Evolutionary conservation across 2,113 vertebrate species (phyloP), one percentile per base, ranked within the genome.

Genomic region (Cromileptes altivelis): DNA sequence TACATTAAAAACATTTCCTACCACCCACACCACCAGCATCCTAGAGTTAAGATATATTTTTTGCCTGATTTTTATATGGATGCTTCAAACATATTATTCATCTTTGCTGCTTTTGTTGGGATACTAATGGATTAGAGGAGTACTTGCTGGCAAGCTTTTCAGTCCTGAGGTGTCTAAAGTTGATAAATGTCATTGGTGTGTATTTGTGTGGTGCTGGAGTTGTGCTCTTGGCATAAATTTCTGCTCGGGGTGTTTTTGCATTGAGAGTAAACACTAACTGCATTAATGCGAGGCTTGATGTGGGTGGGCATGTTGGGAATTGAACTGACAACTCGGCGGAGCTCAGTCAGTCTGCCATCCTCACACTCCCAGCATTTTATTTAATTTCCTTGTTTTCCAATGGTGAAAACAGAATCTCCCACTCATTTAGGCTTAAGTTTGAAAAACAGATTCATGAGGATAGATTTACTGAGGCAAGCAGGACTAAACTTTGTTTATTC

Each of bases 221-320:
- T 21, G 27, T 49, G 85, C 60, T 83, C 64, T 57, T 84, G 84
- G 81, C 81, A 85, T 61, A 71, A 57, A 52, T 12, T 37, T 77
- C 30, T 14, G 60, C 72, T 74, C 72, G 1, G 78, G 47, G 81
- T 71, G 61, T 85, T 79, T 52, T 85, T 89, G 84, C 81, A 69
- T 85, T 68, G 62, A 71, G 85, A 78, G 69, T 85, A 80, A 91
- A 88, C 82, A 78, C 70, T 65, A 71, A 63, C 68, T 64, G 42
- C 75, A 86, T 90, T 85, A 79, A 81, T 85, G 76, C 30, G 15
- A 65, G 55, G 53, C 81, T 79, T 30, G 63, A 68, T 80, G 87
- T 92, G 88, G 88, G 89, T 30, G 85, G 86, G 77, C 71, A 63
- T 42, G 77, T 75, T 73, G 80, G 85, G 89, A 88, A 77, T 88